Evolutionary conservation across 1,140 invertebrate species (phyloP).

Genomic region (Brachionus angularis): DNA sequence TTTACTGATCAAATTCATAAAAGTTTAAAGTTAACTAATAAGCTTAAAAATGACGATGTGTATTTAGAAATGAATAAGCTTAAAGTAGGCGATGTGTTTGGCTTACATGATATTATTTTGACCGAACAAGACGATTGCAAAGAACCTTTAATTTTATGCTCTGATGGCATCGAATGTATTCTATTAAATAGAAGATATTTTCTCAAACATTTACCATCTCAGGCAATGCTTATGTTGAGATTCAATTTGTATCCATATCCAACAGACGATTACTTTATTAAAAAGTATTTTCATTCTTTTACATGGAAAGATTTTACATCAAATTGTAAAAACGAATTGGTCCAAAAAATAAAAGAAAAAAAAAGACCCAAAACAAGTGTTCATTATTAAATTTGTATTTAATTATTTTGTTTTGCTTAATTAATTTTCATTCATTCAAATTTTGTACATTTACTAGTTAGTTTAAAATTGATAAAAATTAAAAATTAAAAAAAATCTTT

Average conservation of each 20-base stretch:
- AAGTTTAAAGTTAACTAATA: too few relatives aligned
- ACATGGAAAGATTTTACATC: not conserved
- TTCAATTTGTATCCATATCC: constrained; percentile 35
- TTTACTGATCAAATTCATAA: not conserved
- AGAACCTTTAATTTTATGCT: not conserved
- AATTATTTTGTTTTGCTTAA: too few relatives aligned
- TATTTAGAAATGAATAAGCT: not conserved
- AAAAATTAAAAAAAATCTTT: too few relatives aligned
- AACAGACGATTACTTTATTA: not conserved
- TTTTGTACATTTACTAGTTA: too few relatives aligned
- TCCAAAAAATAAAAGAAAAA: not conserved
- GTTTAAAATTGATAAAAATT: too few relatives aligned
- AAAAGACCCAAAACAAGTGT: too few relatives aligned
- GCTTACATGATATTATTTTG: constrained; percentile 29
- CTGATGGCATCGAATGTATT: constrained; percentile 29
- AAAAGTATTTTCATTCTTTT: constrained; percentile 16
- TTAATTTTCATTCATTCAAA: too few relatives aligned
- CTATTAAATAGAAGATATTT: constrained; percentile 28
- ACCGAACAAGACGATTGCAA: not conserved
- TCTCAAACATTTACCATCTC: constrained; percentile 11
- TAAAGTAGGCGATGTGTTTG: constrained; percentile 27
- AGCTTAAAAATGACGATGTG: not conserved
- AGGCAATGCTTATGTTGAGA: not conserved
- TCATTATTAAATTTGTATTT: too few relatives aligned
- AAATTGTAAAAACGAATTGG: not conserved